These are phyloP conservation scores for Hemitrygon akajei DNA, from an alignment of 2,797 vertebrate species.

Conservation along the genomic window DNA sequence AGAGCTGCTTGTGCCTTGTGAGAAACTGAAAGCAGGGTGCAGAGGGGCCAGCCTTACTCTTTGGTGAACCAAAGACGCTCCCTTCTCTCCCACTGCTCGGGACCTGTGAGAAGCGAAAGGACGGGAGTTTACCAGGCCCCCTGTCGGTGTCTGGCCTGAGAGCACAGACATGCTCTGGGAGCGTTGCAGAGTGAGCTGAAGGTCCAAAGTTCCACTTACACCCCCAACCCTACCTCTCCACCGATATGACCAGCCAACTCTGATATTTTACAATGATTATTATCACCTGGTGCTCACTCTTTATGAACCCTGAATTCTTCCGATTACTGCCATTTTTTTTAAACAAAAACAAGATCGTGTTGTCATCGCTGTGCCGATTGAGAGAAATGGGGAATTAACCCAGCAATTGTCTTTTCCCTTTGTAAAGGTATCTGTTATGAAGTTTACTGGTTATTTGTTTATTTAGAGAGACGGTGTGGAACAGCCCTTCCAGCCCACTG, in stretches of 20 bases:
- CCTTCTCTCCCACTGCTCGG: conserved; percentile 48
- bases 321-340: no score
- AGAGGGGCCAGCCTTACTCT: conserved; percentile 46
- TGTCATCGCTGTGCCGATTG: background rate
- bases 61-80: conserved; percentile 49
- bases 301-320: no score
- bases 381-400: background rate
- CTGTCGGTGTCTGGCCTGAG: conserved; percentile 58
- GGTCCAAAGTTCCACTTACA: conserved; percentile 31
- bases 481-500: no score
- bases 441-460: background rate
- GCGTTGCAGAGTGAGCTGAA: conserved; percentile 74
- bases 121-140: conserved; percentile 50
- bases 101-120: conserved; percentile 54
- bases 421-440: background rate
- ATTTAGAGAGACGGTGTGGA: no score
- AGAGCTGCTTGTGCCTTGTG: conserved; percentile 57
- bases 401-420: background rate
- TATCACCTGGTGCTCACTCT: no score
- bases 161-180: conserved; percentile 73
- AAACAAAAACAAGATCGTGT: no score
- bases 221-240: no score
- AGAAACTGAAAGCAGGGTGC: conserved; percentile 61
- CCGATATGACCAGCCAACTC: no score
- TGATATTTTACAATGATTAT: no score